phyloP scores from a whole-genome alignment of 1,140 invertebrate genomes.

The Aphaenogaster ashmeadi region DNA sequence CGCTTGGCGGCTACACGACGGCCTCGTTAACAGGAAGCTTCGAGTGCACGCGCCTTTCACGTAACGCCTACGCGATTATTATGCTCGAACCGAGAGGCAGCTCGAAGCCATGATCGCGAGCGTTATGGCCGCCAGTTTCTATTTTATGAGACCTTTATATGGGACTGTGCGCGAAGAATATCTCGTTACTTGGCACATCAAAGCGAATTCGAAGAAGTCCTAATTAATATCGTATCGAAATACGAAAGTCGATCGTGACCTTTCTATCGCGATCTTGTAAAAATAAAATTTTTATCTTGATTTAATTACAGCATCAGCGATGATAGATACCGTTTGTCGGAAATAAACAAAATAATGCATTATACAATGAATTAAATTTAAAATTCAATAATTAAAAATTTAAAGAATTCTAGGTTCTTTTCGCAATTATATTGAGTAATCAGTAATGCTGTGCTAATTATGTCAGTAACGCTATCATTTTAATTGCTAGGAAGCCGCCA shows the following conservation, averaged over 20 bases:
- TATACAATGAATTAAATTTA: not conserved
- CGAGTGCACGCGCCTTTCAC: constrained; percentile 53
- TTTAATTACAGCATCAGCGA: not conserved
- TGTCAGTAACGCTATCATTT: not conserved
- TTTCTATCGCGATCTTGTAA: not conserved
- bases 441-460: no score
- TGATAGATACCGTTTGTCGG: not conserved
- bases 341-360: not conserved
- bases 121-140: constrained; percentile 18
- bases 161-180: not conserved
- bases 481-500: not conserved
- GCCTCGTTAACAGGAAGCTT: constrained; percentile 54
- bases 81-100: constrained; percentile 22
- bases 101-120: constrained; percentile 31
- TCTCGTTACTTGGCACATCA: not conserved
- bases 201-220: not conserved
- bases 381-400: not conserved
- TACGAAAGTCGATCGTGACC: not conserved
- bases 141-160: constrained; percentile 44
- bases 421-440: not conserved
- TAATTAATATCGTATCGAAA: not conserved
- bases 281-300: not conserved
- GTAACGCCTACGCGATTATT: constrained; percentile 56
- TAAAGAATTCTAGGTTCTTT: not conserved
- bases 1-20: not conserved